Evolutionary conservation across 2,888 invertebrate species (phyloP).

Genomic region (Myathropa florea): DNA sequence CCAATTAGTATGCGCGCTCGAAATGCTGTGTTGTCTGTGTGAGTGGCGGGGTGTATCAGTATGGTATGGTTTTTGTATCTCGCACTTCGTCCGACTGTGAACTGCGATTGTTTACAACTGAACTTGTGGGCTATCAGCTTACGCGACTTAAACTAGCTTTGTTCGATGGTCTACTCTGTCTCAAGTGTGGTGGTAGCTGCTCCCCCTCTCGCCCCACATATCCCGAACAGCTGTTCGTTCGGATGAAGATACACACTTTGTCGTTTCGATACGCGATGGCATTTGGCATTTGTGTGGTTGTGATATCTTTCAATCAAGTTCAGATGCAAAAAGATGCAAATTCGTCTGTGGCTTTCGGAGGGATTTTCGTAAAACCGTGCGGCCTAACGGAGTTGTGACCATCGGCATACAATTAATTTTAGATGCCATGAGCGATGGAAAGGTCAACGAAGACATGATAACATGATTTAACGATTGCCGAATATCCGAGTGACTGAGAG

Average conservation of each 20-base stretch:
- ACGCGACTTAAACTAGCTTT: slow-evolving; percentile 17
- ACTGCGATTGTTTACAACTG: slow-evolving; percentile 57
- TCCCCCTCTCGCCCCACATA: not conserved
- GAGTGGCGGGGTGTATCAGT: not conserved
- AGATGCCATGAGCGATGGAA: not conserved
- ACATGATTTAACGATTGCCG: not conserved
- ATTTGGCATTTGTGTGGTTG: not conserved
- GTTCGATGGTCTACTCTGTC: not conserved
- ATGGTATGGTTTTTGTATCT: not conserved
- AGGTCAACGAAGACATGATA: not conserved
- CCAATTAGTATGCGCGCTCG: slow-evolving; percentile 22
- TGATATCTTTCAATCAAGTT: slow-evolving; percentile 12
- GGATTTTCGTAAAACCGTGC: not conserved
- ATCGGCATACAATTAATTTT: slow-evolving; percentile 16
- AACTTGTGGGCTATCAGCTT: slow-evolving; percentile 29
- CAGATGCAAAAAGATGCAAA: slow-evolving; percentile 46
- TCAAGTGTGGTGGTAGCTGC: not conserved
- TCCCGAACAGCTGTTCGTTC: not conserved
- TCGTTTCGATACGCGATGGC: not conserved
- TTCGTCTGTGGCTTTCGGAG: not conserved
- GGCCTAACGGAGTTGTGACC: slow-evolving; percentile 43
- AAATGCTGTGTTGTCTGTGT: not conserved
- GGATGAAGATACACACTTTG: not conserved
- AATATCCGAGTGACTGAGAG: not conserved
- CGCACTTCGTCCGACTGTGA: slow-evolving; percentile 19